Evolutionary conservation across 2,113 vertebrate genomes (phyloP).

Genomic region (Tychaedon coryphoeus): DNA sequence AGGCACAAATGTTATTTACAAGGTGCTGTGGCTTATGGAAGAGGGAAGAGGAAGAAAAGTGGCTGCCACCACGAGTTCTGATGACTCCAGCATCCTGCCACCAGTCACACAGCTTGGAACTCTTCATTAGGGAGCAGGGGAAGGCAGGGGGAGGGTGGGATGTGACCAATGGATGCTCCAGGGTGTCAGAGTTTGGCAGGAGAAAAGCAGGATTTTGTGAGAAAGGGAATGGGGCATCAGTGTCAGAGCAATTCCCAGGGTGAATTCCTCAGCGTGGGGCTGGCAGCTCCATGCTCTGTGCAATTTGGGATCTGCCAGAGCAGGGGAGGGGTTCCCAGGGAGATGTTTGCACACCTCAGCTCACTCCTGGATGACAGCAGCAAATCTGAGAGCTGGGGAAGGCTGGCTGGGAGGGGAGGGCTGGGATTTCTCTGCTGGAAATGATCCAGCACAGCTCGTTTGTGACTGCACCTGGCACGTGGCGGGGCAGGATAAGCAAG

Average conservation of each 20-base stretch:
- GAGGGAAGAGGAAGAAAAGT: neutral
- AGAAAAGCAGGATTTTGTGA: neutral
- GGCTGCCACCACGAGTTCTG: neutral
- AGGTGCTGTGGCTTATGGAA: neutral
- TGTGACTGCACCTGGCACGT: accelerated
- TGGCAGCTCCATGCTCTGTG: neutral
- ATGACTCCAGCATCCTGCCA: neutral
- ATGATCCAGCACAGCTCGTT: accelerated
- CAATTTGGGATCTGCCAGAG: neutral
- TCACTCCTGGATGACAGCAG: slow-evolving; percentile 21
- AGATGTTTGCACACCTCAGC: neutral
- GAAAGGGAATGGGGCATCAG: neutral
- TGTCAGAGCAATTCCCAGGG: neutral
- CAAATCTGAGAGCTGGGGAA: neutral
- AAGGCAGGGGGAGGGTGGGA: neutral
- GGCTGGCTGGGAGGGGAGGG: neutral
- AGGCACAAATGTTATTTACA: slow-evolving; percentile 37
- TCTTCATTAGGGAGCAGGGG: neutral
- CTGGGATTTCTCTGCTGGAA: neutral
- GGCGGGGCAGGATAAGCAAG: neutral
- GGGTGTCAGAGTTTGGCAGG: neutral
- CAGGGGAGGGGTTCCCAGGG: neutral
- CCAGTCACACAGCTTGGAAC: neutral
- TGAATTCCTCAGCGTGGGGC: neutral
- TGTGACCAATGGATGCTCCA: neutral